Base-by-base conservation (phyloP, 2,888 invertebrate species). In the Amphipyra berbera region DNA sequence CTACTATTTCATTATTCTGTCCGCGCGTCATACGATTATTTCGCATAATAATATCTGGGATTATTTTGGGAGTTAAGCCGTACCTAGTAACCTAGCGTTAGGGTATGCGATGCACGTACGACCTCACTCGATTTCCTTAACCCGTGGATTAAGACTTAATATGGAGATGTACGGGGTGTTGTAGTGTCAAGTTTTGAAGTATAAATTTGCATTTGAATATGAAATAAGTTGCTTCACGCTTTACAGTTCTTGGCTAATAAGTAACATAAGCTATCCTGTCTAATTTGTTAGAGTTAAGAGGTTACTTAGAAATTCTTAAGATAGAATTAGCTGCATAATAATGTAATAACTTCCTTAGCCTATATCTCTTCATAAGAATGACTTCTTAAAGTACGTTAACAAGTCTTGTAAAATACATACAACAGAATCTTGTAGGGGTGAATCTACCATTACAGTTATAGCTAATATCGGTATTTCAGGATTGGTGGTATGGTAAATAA, bases 41-140 rank as follows among this genome's bases (percentile, higher is more conserved):
- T 76, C 79, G 76, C 76, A 76, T 79, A 64, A 52, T 67, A 71
- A 76, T 78, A 50, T 63, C 44, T 15, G n/a, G 62, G 55, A 66
- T 70, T 75, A 74, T 75, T 78, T 69, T 38, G 62, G 68, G 53
- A 46, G 58, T 74, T 53, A 52, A 42, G 27, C 38, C 49, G 68
- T 59, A 54, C 56, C 67, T 56, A 63, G 41, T 78, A 61, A 74
- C 64, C 75, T 48, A 64, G 37, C 44, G 50, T 15, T 21, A 54
- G 12, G 15, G 37, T 68, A 78, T 74, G 78, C 78, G n/a, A 37
- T 57, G 57, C 73, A 73, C 73, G 73, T 73, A 6, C 69, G 69
- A 68, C 56, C 60, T 55, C 46, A 44, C 37, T 33, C 68, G 42
- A 68, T 68, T 77, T 77, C 77, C 78, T 73, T 45, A 47, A 49